These are phyloP conservation scores for Scrobipalpa atriplicella DNA, from an alignment of 2,888 invertebrate species.

Conservation along the genomic window DNA sequence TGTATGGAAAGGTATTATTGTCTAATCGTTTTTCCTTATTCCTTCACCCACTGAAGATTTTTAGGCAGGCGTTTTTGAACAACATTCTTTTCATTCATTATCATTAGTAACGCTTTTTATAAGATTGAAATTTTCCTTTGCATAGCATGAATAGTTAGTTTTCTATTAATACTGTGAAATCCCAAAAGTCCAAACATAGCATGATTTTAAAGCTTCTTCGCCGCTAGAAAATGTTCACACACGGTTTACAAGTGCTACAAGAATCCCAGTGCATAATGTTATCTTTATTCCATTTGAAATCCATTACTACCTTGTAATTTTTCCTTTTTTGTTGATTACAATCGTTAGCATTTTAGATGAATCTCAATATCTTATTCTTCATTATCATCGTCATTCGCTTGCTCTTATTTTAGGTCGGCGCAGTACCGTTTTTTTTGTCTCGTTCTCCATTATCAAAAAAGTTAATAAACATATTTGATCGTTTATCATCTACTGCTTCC, in stretches of 20 bases:
- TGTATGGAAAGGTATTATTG: not conserved
- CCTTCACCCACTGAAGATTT: constrained; percentile 4
- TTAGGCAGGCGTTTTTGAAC: not conserved
- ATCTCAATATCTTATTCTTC: too few relatives aligned
- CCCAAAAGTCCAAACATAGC: constrained; percentile 2
- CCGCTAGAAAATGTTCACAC: not conserved
- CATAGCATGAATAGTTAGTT: constrained; percentile 3
- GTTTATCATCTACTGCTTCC: too few relatives aligned
- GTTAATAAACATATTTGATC: too few relatives aligned
- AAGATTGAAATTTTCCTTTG: not conserved
- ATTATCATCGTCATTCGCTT: not conserved
- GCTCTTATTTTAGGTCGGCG: not conserved
- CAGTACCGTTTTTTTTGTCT: not conserved
- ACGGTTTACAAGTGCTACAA: not conserved
- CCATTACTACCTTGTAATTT: constrained; percentile 1
- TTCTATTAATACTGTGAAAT: not conserved
- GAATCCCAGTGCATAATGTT: constrained; percentile 14
- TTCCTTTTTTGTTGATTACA: not conserved
- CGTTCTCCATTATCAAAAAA: too few relatives aligned
- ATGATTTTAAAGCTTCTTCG: not conserved
- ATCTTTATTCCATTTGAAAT: not conserved
- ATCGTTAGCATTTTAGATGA: not conserved
- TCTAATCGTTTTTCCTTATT: not conserved
- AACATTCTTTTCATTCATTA: not conserved
- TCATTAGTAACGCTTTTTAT: not conserved